Evolutionary conservation across 1,140 invertebrate species (phyloP).

Genomic region (Drosophila tristis): DNA sequence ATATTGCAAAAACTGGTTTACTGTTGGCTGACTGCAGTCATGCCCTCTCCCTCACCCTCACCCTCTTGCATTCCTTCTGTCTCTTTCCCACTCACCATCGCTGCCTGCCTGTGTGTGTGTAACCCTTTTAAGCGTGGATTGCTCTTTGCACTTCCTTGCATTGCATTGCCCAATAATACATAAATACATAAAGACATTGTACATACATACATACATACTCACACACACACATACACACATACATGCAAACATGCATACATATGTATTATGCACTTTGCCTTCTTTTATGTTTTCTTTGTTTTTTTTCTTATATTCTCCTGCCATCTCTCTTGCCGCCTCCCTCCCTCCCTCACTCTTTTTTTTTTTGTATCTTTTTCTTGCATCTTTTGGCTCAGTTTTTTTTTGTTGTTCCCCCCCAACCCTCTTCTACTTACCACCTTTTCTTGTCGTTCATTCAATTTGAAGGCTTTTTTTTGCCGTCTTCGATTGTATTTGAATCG

Average conservation of each 20-base stretch:
- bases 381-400: not conserved
- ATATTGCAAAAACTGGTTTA: slow-evolving; percentile 70
- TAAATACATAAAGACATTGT: not conserved
- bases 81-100: not conserved
- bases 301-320: no score
- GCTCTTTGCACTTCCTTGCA: slow-evolving; percentile 33
- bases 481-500: not conserved
- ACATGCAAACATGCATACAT: not conserved
- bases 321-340: not conserved
- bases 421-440: not conserved
- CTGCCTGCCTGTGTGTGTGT: slow-evolving; percentile 16
- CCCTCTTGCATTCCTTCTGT: slow-evolving; percentile 2
- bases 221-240: not conserved
- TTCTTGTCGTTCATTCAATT: not conserved
- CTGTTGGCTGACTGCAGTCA: slow-evolving; percentile 44
- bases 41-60: slow-evolving; percentile 8
- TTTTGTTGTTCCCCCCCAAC: no score
- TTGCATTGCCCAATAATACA: slow-evolving; percentile 14
- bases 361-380: not conserved
- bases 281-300: not conserved
- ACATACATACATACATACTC: no score
- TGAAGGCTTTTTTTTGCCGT: not conserved
- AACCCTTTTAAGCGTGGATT: slow-evolving; percentile 46
- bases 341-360: not conserved
- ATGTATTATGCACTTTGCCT: not conserved